Conservation (phyloP, 30 jellyfish, hydroid and myxozoan species). For the Aurelia sp. region DNA sequence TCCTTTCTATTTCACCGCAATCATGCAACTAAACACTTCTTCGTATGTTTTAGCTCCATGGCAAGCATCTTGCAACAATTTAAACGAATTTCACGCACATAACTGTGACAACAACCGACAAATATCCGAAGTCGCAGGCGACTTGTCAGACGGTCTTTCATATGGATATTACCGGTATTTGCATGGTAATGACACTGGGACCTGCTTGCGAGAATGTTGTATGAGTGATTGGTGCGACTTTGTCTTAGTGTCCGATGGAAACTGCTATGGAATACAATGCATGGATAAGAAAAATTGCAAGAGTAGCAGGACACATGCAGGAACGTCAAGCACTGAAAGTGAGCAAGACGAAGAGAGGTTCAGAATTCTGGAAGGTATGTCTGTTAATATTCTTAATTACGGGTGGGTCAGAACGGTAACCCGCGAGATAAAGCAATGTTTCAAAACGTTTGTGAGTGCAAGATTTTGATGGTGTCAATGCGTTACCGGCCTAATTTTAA, state of each 20-base stretch:
- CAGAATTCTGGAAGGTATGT: too few relatives aligned
- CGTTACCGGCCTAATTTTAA: too few relatives aligned
- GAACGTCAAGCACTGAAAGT: background rate
- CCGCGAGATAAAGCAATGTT: too few relatives aligned
- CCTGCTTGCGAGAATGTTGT: conserved; percentile 55
- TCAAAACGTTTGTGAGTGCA: too few relatives aligned
- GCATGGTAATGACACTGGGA: conserved; percentile 25
- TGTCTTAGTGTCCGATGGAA: conserved; percentile 61
- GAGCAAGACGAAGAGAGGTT: background rate
- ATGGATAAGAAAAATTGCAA: conserved; percentile 31
- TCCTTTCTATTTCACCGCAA: too few relatives aligned
- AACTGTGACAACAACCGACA: conserved; percentile 58
- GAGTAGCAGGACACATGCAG: background rate
- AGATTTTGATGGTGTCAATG: too few relatives aligned
- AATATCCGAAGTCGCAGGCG: conserved; percentile 60
- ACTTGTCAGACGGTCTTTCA: conserved; percentile 31
- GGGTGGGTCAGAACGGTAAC: too few relatives aligned
- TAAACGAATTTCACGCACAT: conserved; percentile 49
- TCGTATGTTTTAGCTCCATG: conserved; percentile 1
- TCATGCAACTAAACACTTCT: background rate
- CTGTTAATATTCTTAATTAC: too few relatives aligned
- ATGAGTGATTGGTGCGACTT: conserved; percentile 67
- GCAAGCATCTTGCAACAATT: background rate
- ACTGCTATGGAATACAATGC: conserved; percentile 66
- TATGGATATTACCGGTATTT: conserved; percentile 41